Evolutionary conservation across 2,888 invertebrate species (phyloP).

Genomic region (Microplitis deprimator): DNA sequence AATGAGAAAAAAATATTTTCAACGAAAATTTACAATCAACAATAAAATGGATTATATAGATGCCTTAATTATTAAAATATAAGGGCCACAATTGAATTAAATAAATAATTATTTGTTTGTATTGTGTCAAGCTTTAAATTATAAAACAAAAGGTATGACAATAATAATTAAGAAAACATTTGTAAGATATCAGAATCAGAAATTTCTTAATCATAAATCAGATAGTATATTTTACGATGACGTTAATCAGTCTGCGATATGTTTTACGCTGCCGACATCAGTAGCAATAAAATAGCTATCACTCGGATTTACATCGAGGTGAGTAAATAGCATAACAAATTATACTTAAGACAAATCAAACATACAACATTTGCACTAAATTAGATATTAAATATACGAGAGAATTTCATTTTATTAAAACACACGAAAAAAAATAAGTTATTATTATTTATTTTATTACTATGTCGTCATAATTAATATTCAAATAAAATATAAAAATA

Average conservation of each 20-base stretch:
- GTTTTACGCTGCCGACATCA: constrained; percentile 3
- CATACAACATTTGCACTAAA: constrained; percentile 11
- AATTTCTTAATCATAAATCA: constrained; percentile 1
- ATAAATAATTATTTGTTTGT: constrained; percentile 2
- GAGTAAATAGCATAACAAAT: constrained; percentile 27
- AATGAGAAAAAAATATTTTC: too few species aligned
- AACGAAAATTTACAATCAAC: too few species aligned
- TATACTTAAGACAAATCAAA: constrained; percentile 8
- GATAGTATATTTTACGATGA: neutral
- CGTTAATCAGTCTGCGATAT: neutral
- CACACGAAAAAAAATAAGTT: neutral
- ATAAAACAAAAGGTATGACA: neutral
- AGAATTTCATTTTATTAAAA: constrained; percentile 5
- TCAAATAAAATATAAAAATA: neutral
- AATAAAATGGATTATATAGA: too few species aligned
- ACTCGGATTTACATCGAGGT: constrained; percentile 26
- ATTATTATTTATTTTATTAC: neutral
- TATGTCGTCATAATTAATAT: neutral
- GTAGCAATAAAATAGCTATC: constrained; percentile 32
- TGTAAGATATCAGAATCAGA: neutral
- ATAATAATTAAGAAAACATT: neutral
- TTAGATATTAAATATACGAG: too few species aligned
- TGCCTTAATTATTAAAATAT: neutral
- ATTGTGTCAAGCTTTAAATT: neutral
- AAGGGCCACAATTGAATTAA: neutral